Evolutionary conservation across 2,888 invertebrate species (phyloP), one percentile per base, ranked within the genome.

Genomic region (Trichacis sp.): DNA sequence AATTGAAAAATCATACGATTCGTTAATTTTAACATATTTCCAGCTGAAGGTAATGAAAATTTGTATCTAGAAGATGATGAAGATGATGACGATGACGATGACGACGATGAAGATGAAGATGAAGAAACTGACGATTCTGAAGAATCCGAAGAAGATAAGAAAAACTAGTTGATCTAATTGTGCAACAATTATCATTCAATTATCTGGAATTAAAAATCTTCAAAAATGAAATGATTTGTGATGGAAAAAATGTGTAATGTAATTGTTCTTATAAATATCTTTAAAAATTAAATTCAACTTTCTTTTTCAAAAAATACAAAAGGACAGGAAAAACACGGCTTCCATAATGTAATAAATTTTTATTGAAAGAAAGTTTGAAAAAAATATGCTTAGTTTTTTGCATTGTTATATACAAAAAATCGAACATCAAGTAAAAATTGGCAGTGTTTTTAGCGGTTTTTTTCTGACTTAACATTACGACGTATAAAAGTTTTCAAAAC

Each of bases 81-180:
- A 3, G 87, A 86, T 14, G 78, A 80, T 36, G 78, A 81, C 66
- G 86, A 86, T 19, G 85, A 87, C 64, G 86, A 86, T 4, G 87
- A 86, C 14, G 85, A 86, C 14, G 85, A 86, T 14, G 87, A 87
- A 11, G 86, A 87, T 6, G 87, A 87, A 59, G 85, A 87, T 19
- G 73, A 77, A 0, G 73, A 77, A 12, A 78, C 78, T 2, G 84
- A n/a, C n/a, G n/a, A 84, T 30, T 85, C 86, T 1, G 85, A 85
- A 71, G 85, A 85, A 4, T 74, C 74, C 4, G 77, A 73, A 3
- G 72, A 33, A 33, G 33, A 33, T 5, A 33, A 33, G 33, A 33
- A 33, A 33, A 33, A 33, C 8, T 33, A 33, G n/a, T n/a, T 24
- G 8, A 24, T 24, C 24, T n/a, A n/a, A n/a, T n/a, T n/a, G n/a